Base-by-base conservation (phyloP, 2,888 invertebrate genomes). In the Platycheirus albimanus region DNA sequence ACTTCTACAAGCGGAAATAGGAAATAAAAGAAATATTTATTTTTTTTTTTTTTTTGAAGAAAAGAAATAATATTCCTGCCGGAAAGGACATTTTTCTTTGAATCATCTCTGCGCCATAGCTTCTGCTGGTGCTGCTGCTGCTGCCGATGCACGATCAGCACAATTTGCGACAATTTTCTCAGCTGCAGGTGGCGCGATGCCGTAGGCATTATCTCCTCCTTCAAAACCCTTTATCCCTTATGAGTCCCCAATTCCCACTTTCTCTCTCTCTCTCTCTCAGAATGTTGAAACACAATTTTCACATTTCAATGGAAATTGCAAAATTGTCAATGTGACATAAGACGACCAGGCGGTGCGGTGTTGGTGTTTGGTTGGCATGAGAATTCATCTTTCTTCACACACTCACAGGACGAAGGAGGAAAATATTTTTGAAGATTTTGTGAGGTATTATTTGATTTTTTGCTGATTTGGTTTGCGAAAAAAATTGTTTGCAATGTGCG, bases 101-200 rank as follows among this genome's bases (percentile, higher is more conserved):
- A 83, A 83, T 81, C 52, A 10, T 45, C 64, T 41, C 41, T 15
- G 10, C 8, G 30, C 30, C 8, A 24, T n/a, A n/a, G n/a, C n/a
- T n/a, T n/a, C n/a, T n/a, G n/a, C n/a, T n/a, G 24, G 24, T 38
- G 8, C 13, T 70, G 64, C 13, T 36, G 17, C 36, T 33, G 30
- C 10, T 36, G 33, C 54, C 49, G 66, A 66, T 67, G 83, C 83
- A 83, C 77, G 83, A 77, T 83, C 83, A 78, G 83, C 83, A 77
- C 78, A 83, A 83, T 83, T 83, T 83, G 77, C 52, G 77, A 74
- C 72, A 83, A 83, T 83, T 83, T 77, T 77, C 77, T 67, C 67
- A 56, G 72, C 49, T 83, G 83, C 83, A 78, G 83, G 83, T 78
- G 83, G 72, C 41, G 72, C 47, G 49, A 19, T 72, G 77, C 69